Percentiles rank a stretch among this genome's conserved stretches.
Conservation (phyloP, 2,797 vertebrate genomes). For the Tenualosa thibaudeaui region DNA sequence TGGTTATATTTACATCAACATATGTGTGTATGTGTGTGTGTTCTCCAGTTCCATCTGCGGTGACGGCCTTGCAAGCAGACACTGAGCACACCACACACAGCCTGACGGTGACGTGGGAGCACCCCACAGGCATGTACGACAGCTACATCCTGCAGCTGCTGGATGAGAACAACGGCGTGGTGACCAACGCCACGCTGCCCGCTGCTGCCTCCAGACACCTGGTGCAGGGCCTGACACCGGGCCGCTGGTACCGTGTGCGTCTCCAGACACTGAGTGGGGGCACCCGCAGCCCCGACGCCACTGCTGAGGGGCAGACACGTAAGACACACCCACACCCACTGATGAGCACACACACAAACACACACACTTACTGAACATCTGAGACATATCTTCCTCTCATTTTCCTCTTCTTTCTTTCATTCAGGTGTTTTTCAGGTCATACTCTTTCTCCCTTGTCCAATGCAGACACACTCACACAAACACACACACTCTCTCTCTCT, state of each 20-base stretch:
- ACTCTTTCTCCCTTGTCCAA: too few relatives aligned
- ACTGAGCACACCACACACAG: conserved; percentile 85
- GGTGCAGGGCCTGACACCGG: conserved; percentile 83
- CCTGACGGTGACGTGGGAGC: conserved; percentile 84
- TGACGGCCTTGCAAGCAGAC: conserved; percentile 80
- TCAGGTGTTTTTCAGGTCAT: too few relatives aligned
- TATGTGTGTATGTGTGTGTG: not conserved
- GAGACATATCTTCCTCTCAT: too few relatives aligned
- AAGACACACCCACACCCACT: conserved; percentile 48
- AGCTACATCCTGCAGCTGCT: conserved; percentile 81
- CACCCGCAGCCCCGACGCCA: conserved; percentile 74
- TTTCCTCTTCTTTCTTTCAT: too few relatives aligned
- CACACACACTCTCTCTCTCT: not conserved
- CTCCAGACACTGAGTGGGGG: conserved; percentile 83
- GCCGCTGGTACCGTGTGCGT: conserved; percentile 82
- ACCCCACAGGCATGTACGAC: conserved; percentile 79
- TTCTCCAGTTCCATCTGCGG: conserved; percentile 82
- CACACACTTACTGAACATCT: not conserved
- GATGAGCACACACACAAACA: not conserved
- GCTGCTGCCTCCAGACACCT: conserved; percentile 70
- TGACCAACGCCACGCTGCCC: conserved; percentile 75
- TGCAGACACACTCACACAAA: not conserved
- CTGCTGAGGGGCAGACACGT: conserved; percentile 86
- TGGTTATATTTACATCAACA: too few relatives aligned
- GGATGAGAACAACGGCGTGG: conserved; percentile 70